Percentiles rank a stretch among this genome's conserved stretches.
Conservation (phyloP, 2,797 vertebrate genomes). For the Pogoniulus pusillus region DNA sequence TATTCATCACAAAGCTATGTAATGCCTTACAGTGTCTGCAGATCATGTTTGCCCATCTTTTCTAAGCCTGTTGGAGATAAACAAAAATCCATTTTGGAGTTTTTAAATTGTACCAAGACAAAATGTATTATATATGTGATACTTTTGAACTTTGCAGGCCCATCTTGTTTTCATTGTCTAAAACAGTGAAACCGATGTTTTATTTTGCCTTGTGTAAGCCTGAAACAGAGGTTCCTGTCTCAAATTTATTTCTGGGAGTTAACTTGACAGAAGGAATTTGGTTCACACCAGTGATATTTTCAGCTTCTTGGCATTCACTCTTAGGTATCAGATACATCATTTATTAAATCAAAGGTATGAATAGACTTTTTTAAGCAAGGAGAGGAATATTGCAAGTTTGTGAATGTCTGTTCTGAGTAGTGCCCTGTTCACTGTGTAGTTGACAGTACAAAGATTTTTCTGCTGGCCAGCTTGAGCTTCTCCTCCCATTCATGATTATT, state of each 20-base stretch:
- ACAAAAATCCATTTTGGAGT: neutral
- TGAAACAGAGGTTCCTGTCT: neutral
- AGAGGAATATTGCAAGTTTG: neutral
- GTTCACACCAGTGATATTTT: neutral
- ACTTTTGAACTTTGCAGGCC: neutral
- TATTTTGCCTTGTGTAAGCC: neutral
- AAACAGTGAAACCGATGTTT: neutral
- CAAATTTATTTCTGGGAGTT: neutral
- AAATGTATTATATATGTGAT: neutral
- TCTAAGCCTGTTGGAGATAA: neutral
- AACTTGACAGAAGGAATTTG: neutral
- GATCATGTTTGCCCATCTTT: neutral
- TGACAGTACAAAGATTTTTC: neutral
- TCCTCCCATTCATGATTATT: neutral
- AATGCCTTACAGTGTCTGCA: neutral
- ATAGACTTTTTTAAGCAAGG: neutral
- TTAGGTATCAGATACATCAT: neutral
- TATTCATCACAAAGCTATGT: neutral
- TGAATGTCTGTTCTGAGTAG: neutral
- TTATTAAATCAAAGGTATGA: neutral
- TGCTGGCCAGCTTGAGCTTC: neutral
- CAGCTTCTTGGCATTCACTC: neutral
- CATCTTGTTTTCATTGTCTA: neutral
- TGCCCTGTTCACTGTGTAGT: neutral
- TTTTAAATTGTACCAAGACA: neutral